A percentile compares a stretch with the other conserved stretches of the same genome.
phyloP scores from a whole-genome alignment of 2,113 vertebrate genomes.

The Trachemys scripta region DNA sequence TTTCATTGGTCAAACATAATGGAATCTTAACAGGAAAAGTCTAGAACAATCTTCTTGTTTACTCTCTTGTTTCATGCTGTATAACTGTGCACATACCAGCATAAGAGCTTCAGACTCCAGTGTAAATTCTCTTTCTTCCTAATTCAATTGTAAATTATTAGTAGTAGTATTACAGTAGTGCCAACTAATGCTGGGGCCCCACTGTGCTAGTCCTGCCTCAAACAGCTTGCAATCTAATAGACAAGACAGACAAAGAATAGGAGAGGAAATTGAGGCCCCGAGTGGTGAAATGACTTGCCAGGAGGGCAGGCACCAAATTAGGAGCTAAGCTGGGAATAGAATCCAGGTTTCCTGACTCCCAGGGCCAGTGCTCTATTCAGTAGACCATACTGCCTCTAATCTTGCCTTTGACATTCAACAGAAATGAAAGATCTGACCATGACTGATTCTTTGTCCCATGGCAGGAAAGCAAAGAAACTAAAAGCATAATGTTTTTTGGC shows the following conservation, averaged over 20 bases:
- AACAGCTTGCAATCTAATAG: neutral
- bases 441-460: too few relatives aligned
- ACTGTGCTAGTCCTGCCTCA: neutral
- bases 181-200: neutral
- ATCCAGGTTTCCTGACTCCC: neutral
- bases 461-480: neutral
- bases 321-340: neutral
- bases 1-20: neutral
- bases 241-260: neutral
- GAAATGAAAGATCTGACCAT: neutral
- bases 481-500: fast-evolving
- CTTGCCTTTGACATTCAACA: neutral
- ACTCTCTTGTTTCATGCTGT: neutral
- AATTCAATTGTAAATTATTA: neutral
- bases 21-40: neutral
- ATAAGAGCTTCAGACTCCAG: neutral
- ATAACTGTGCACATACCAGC: neutral
- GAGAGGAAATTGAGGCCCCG: neutral
- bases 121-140: neutral
- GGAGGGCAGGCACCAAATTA: neutral
- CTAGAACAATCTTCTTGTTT: neutral
- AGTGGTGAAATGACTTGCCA: fast-evolving
- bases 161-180: neutral
- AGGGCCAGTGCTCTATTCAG: neutral
- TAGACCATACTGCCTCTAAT: neutral